Conservation (phyloP, 2,888 invertebrate species). For the Cecidostiba fungosa region DNA sequence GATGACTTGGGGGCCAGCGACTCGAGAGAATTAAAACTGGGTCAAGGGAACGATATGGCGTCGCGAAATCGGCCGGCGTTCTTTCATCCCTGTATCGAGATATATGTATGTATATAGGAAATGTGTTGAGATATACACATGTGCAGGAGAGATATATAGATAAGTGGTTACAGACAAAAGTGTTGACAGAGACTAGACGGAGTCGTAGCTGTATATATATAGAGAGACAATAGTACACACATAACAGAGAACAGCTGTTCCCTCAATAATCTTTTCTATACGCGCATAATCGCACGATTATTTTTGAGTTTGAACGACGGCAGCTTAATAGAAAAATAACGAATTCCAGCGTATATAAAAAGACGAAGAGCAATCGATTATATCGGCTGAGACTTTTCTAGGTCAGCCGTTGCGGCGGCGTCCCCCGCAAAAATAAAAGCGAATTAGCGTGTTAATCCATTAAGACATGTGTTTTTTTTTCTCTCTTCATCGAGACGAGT, state of each 20-base stretch:
- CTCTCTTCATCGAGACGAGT: background rate
- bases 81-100: slow-evolving; percentile 5
- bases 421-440: background rate
- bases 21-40: background rate
- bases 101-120: background rate
- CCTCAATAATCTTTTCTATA: no score
- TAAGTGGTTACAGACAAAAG: background rate
- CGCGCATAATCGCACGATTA: no score
- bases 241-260: no score
- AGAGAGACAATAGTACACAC: no score
- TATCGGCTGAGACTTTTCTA: background rate
- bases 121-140: background rate
- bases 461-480: background rate
- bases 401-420: no score
- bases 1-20: slow-evolving; percentile 19
- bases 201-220: no score
- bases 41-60: slow-evolving; percentile 6
- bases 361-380: background rate
- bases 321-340: no score
- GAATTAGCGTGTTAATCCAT: background rate
- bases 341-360: background rate
- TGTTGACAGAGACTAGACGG: background rate
- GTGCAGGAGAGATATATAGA: background rate
- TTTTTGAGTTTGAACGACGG: no score
- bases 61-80: background rate